Percentiles rank a stretch among this genome's conserved stretches.
These are phyloP conservation scores for Bugula neritina DNA, from an alignment of 2,888 invertebrate species.

Conservation along the genomic window DNA sequence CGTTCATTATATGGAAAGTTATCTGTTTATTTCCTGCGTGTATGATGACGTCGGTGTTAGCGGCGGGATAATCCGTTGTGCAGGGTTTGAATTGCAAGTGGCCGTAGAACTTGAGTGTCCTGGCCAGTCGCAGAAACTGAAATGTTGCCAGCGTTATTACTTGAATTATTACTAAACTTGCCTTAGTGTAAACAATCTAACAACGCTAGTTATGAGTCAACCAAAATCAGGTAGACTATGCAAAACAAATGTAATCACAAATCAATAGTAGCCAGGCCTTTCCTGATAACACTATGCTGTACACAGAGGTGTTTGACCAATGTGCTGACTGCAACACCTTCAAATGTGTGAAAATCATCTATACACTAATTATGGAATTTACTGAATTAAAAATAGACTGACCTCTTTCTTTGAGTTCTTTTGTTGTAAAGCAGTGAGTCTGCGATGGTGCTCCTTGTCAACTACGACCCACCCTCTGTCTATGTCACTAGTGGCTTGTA, in stretches of 20 bases:
- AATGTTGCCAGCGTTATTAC: too few relatives aligned
- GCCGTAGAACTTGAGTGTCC: constrained; percentile 80
- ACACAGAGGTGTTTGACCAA: too few relatives aligned
- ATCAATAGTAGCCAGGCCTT: too few relatives aligned
- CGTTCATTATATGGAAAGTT: constrained; percentile 60
- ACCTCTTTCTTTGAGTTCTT: constrained; percentile 78
- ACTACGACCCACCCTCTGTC: constrained; percentile 78
- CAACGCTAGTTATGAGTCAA: too few relatives aligned
- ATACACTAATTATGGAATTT: too few relatives aligned
- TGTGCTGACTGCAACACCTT: too few relatives aligned
- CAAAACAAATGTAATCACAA: too few relatives aligned
- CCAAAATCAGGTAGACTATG: too few relatives aligned
- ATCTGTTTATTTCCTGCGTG: constrained; percentile 81
- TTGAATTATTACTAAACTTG: too few relatives aligned
- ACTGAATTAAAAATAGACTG: constrained; percentile 33
- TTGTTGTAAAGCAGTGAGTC: constrained; percentile 67
- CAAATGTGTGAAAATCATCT: too few relatives aligned
- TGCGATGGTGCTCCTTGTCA: constrained; percentile 64
- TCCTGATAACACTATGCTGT: too few relatives aligned
- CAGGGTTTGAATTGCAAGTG: constrained; percentile 74
- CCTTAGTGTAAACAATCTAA: too few relatives aligned
- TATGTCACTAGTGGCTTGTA: constrained; percentile 75
- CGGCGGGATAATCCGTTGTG: constrained; percentile 69
- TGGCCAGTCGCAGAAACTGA: constrained; percentile 78
- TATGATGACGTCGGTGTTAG: constrained; percentile 65